Evolutionary conservation across 53 echinoderm and acorn worm species (phyloP).

Genomic region (Zoroaster sp.): DNA sequence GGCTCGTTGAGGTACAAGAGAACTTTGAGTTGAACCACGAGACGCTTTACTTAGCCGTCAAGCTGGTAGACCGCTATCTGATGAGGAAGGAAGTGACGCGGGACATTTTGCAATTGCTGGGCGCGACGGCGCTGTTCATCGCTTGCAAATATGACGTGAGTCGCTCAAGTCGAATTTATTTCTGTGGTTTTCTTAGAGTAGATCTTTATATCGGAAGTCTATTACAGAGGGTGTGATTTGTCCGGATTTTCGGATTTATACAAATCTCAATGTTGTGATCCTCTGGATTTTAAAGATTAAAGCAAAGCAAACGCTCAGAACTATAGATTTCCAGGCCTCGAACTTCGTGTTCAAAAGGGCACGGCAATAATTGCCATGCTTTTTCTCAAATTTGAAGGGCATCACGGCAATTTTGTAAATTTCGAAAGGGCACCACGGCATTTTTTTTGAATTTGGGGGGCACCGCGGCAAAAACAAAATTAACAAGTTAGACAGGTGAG

Average conservation of each 20-base stretch:
- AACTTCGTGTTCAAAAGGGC: too few relatives aligned
- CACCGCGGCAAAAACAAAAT: too few relatives aligned
- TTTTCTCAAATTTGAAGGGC: too few relatives aligned
- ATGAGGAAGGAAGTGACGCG: constrained; percentile 67
- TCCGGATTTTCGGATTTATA: not conserved
- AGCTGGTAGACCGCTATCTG: constrained; percentile 88
- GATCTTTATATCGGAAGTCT: not conserved
- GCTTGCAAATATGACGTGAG: constrained; percentile 98
- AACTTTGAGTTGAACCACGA: constrained; percentile 99
- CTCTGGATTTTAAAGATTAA: too few relatives aligned
- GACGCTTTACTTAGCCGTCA: constrained; percentile 94
- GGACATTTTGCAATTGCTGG: constrained; percentile 87
- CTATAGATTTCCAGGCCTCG: too few relatives aligned
- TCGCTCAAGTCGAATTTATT: not conserved
- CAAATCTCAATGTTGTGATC: not conserved
- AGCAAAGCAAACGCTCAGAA: too few relatives aligned
- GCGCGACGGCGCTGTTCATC: constrained; percentile 91
- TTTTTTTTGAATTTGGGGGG: too few relatives aligned
- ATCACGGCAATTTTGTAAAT: too few relatives aligned
- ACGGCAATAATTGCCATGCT: too few relatives aligned
- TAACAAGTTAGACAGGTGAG: too few relatives aligned
- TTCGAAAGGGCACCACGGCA: too few relatives aligned
- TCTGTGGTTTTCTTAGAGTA: not conserved
- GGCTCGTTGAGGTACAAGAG: constrained; percentile 98
- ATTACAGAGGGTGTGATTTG: too few relatives aligned